Percentiles rank a stretch among this genome's conserved stretches.
Conservation (phyloP, 2,113 vertebrate species). For the Indicator indicator region DNA sequence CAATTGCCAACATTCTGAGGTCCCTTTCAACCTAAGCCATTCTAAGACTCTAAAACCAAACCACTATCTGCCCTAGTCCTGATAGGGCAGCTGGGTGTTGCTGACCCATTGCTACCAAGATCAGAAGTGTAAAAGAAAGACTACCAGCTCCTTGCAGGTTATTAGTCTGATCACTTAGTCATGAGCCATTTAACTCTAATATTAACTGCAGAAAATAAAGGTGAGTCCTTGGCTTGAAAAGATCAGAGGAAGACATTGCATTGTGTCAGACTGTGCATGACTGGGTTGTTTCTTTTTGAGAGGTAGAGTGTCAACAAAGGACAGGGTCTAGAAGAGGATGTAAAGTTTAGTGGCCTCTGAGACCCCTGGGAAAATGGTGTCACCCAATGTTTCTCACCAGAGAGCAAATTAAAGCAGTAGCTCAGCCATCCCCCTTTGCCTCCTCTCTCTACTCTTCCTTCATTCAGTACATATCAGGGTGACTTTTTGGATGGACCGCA, state of each 20-base stretch:
- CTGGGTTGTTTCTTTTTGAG: not conserved
- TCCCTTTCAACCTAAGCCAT: no score
- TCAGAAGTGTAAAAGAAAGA: conserved; percentile 39
- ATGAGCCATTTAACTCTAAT: conserved; percentile 66
- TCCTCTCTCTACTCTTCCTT: not conserved
- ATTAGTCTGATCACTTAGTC: conserved; percentile 69
- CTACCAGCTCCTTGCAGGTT: conserved; percentile 30
- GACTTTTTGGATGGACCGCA: not conserved
- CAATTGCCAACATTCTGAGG: not conserved
- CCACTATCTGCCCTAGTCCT: not conserved
- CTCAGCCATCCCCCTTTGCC: not conserved
- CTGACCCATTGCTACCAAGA: conserved; percentile 27
- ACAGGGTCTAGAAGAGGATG: not conserved
- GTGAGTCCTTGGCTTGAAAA: conserved; percentile 61
- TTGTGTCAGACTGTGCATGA: not conserved
- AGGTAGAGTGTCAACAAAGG: not conserved
- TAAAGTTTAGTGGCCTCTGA: not conserved
- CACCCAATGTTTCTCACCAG: not conserved
- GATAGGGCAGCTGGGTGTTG: conserved; percentile 3
- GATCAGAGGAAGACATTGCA: conserved; percentile 25
- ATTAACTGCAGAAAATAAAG: conserved; percentile 68
- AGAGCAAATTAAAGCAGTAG: not conserved
- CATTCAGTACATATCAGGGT: not conserved
- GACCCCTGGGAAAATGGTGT: not conserved
- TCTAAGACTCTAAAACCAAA: not conserved